Conservation (phyloP, 2,113 vertebrate species). For the Centrocercus urophasianus region DNA sequence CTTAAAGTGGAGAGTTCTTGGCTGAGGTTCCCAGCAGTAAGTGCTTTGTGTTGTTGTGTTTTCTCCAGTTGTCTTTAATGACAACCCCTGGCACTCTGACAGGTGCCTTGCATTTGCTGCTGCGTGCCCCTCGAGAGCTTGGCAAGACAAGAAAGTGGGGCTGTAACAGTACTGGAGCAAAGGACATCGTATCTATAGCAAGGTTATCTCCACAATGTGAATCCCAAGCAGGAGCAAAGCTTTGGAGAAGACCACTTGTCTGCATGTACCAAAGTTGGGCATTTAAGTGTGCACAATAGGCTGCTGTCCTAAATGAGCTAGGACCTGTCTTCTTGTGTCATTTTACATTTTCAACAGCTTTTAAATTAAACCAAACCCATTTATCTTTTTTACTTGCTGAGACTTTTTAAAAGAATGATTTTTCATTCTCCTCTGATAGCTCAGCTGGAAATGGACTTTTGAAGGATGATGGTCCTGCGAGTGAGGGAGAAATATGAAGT, state of each 20-base stretch:
- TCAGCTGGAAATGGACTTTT: conserved; percentile 64
- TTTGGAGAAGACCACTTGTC: not conserved
- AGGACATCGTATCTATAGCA: conserved; percentile 25
- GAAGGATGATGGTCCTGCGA: conserved; percentile 45
- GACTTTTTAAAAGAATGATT: conserved; percentile 16
- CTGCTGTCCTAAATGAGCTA: conserved; percentile 30
- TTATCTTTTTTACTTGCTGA: conserved; percentile 26
- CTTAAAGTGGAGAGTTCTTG: conserved; percentile 11
- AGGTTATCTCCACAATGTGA: conserved; percentile 47
- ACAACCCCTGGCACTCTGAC: conserved; percentile 57
- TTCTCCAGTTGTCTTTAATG: conserved; percentile 52
- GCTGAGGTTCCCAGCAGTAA: not conserved
- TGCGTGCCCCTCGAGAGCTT: conserved; percentile 26
- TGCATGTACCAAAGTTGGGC: conserved; percentile 7
- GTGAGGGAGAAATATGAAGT: conserved; percentile 50
- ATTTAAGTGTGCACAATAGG: conserved; percentile 7
- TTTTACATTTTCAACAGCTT: conserved; percentile 36
- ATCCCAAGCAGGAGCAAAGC: conserved; percentile 23
- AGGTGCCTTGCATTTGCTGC: conserved; percentile 23
- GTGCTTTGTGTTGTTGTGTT: conserved; percentile 1
- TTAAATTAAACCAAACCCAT: conserved; percentile 16
- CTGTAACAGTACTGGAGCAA: conserved; percentile 34
- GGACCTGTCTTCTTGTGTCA: not conserved
- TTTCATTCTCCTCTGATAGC: conserved; percentile 56
- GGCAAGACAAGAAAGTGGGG: conserved; percentile 44